Evolutionary conservation across 2,113 vertebrate genomes (phyloP).

Genomic region (Muscicapa adusta): DNA sequence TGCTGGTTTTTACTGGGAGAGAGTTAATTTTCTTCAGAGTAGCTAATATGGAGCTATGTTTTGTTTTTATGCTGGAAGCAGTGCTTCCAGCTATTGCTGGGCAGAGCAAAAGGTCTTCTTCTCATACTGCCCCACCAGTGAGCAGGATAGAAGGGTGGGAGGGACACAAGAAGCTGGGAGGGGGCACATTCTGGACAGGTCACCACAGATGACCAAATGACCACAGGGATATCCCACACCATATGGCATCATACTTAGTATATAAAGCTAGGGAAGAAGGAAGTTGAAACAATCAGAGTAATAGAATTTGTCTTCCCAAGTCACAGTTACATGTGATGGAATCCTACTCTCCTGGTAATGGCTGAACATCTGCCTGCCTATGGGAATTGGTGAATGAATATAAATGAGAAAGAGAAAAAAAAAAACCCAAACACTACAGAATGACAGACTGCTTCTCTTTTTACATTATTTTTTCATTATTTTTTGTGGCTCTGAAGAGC

Average conservation of each 20-base stretch:
- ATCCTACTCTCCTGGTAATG: not conserved
- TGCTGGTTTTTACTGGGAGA: not conserved
- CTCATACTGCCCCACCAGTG: not conserved
- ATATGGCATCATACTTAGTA: not conserved
- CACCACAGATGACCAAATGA: not conserved
- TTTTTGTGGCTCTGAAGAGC: not conserved
- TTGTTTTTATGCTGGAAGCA: not conserved
- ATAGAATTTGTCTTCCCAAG: not conserved
- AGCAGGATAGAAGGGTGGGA: rapidly evolving
- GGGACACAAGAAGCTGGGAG: not conserved
- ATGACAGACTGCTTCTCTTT: not conserved
- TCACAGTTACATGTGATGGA: rapidly evolving
- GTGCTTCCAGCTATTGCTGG: not conserved
- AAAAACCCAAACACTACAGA: not conserved
- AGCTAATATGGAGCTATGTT: not conserved
- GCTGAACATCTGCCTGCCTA: not conserved
- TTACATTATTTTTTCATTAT: not conserved
- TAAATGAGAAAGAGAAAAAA: not conserved
- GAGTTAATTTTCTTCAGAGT: not conserved
- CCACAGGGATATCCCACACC: not conserved
- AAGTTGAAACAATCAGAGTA: not conserved
- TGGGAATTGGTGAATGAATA: not conserved
- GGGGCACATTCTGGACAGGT: not conserved
- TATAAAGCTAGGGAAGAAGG: not conserved
- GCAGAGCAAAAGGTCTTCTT: not conserved